Base-by-base conservation (phyloP, 2,888 invertebrate species). In the Perizoma affinitatum region DNA sequence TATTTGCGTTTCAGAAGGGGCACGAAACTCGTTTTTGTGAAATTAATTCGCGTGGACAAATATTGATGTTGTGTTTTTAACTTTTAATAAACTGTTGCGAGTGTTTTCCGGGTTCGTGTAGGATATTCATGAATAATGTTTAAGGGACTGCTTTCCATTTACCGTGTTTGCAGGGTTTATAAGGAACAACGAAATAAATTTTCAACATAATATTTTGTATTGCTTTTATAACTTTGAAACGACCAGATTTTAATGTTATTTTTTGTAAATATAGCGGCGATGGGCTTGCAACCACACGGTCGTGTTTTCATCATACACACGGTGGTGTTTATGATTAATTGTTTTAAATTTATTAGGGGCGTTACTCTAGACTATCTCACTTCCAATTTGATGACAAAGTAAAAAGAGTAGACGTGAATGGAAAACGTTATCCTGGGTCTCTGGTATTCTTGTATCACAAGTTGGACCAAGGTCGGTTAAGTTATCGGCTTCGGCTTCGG, bases 1-100 rank as follows among this genome's bases (percentile, higher is more conserved):
- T 83, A 81, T 79, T 84, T 79, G 76, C 76, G 77, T 79, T 70
- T 65, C 64, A 3, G 71, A 63, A 70, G 66, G 64, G 73, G 66
- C 49, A 58, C 54, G 48, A 57, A 75, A 74, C 73, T 71, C 68
- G 73, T 74, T 70, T 69, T 70, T 63, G 68, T 67, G 63, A 70
- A 68, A 63, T 68, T 68, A 65, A 68, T 68, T 68, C 63, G 58
- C 54, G 65, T 50, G 60, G 66, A 70, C 69, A 66, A 69, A 70
- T 70, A 70, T 70, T 68, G 66, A 70, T 70, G 69, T 70, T 70
- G 66, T 68, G 69, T 69, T 69, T 63, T 65, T 65, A 65, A 67
- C 66, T 61, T 73, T 68, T 65, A 66, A 66, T 67, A 68, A 65
- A 63, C 63, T 65, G 54, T 62, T 61, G 59, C 58, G 41, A 54